Conservation (phyloP, 35 echinoderm and acorn worm genomes). For the Antedon bifida region DNA sequence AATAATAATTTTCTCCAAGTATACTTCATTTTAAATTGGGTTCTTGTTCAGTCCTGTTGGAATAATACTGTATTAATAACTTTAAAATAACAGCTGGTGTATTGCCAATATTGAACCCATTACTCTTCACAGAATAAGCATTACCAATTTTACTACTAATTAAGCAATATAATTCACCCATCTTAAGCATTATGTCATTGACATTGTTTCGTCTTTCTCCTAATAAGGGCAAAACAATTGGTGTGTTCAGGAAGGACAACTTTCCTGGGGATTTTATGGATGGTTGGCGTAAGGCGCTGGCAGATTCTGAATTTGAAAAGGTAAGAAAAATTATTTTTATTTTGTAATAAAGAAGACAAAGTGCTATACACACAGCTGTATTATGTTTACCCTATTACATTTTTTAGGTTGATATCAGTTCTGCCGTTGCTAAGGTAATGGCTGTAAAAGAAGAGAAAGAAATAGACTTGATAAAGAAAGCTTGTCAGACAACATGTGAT, state of each 20-base stretch:
- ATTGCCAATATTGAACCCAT: too few species aligned
- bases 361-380: not conserved
- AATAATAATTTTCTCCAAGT: too few species aligned
- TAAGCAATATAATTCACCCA: too few species aligned
- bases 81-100: too few species aligned
- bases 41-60: too few species aligned
- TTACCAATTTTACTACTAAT: too few species aligned
- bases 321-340: too few species aligned
- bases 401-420: conserved; percentile 61
- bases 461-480: conserved; percentile 81
- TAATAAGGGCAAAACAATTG: conserved; percentile 61
- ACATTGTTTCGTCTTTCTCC: not conserved
- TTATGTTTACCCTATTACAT: too few species aligned
- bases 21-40: too few species aligned
- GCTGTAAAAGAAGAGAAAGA: conserved; percentile 91
- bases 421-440: conserved; percentile 68
- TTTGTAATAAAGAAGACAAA: not conserved
- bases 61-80: too few species aligned
- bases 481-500: conserved; percentile 76
- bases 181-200: too few species aligned
- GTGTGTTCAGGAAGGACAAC: conserved; percentile 88
- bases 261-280: conserved; percentile 98
- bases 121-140: too few species aligned
- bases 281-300: conserved; percentile 46
- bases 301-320: conserved; percentile 33